Conservation (phyloP, 2,797 vertebrate species). For the Distichodus sexfasciatus region DNA sequence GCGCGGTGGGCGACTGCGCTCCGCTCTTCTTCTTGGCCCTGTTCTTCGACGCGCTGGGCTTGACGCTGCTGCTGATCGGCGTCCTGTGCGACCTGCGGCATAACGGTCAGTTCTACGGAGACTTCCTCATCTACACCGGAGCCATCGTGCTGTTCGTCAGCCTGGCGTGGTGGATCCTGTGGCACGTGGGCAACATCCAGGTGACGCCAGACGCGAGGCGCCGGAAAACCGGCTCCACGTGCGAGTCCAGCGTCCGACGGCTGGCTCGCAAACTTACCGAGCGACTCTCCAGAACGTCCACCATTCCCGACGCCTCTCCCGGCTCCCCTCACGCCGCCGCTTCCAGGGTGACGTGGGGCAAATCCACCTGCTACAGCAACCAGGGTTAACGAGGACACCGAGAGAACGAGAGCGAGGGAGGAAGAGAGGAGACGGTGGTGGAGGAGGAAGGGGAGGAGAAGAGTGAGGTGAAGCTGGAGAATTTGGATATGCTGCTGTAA, state of each 20-base stretch:
- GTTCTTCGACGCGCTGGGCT: slow-evolving; percentile 59
- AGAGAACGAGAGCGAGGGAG: too few relatives aligned
- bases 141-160: slow-evolving; percentile 71
- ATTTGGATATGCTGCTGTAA: slow-evolving; percentile 18
- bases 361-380: slow-evolving; percentile 57
- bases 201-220: slow-evolving; percentile 41
- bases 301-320: slow-evolving; percentile 1
- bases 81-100: slow-evolving; percentile 66
- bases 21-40: slow-evolving; percentile 60
- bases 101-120: slow-evolving; percentile 69
- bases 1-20: slow-evolving; percentile 60
- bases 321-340: neutral
- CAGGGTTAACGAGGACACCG: too few relatives aligned
- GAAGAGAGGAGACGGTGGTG: neutral
- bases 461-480: neutral
- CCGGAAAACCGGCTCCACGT: slow-evolving; percentile 8
- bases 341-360: slow-evolving; percentile 65
- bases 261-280: slow-evolving; percentile 66
- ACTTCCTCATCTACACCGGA: slow-evolving; percentile 77
- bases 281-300: slow-evolving; percentile 51
- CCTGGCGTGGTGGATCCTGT: slow-evolving; percentile 72
- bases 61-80: slow-evolving; percentile 69
- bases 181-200: slow-evolving; percentile 76
- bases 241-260: slow-evolving; percentile 52
- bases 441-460: neutral